Evolutionary conservation across 2,888 invertebrate species (phyloP), one percentile per base, ranked within the genome.

Genomic region (Habroteleia sp.): DNA sequence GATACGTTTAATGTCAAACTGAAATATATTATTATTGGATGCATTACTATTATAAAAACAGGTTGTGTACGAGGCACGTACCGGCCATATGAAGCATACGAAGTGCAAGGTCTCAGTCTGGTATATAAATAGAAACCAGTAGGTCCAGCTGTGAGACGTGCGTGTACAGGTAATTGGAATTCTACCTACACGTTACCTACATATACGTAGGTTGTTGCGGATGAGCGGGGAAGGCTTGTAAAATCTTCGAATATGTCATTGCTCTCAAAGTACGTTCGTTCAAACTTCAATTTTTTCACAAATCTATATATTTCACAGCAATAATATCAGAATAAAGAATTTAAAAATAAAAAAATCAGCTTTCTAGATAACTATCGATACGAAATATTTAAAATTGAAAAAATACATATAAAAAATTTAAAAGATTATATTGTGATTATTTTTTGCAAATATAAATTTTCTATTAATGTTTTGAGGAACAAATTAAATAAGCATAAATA

Each of bases 41-140:
- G 52, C 29, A 63, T 56, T 72, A 63, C 52, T 48, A 66, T 73
- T 60, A 65, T 52, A 66, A 58, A 65, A 73, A 73, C 73, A 66
- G 65, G 65, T 65, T 65, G 50, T 52, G 54, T 41, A 39, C 50
- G 41, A 33, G 41, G 33, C 65, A 31, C 37, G 69, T 69, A 68
- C 50, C 37, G 37, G 41, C 50, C 58, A 58, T 63, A 65, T 17
- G 56, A 72, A 72, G 72, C 33, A 48, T 65, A 58, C 72, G 71
- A 62, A 62, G 75, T 77, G 81, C 83, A 83, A 82, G 82, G 82
- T 79, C 82, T 82, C 77, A 68, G 75, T 68, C 63, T 74, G 75
- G 84, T 84, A 76, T 85, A 85, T 85, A 85, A 85, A 85, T 85
- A 85, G 85, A 85, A 85, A 84, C 84, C 82, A 85, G 85, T 85